Base-by-base conservation (phyloP, 1,140 invertebrate species). In the Ceratina calcarata region DNA sequence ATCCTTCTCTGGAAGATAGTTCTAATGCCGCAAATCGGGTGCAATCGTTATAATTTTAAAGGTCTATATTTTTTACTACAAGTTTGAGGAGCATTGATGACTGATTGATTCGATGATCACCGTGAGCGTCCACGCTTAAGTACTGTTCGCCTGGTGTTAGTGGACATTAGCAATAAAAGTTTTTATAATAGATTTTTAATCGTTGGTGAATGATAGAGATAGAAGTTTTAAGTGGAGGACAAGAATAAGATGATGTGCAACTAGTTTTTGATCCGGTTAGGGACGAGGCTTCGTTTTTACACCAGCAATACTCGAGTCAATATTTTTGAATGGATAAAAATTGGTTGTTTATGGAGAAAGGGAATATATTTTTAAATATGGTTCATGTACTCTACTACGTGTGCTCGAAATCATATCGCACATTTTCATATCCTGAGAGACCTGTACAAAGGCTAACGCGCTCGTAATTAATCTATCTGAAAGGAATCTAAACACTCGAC, bases 311-410 rank as follows among this genome's bases (percentile, higher is more conserved):
- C 15, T 2, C n/a, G n/a, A 22, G 55, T 71, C 69, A 60, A 61
- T 62, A 61, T 73, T 27, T 61, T 51, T 10, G 13, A 16, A 37
- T 45, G 2, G 37, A 45, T 45, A 45, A 45, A 45, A 45, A 10
- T 10, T 45, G 37, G 7, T 45, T 45, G 6, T 45, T 6, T 0
- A 45, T 45, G 7, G 37, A 45, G 27, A 45, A 10, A 45, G 37
- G 37, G 37, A 45, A 45, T 45, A 32, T 58, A 68, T 67, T 76
- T 76, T 76, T 37, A 27, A 32, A 45, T 10, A 65, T 32, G 22
- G 16, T 57, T 57, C 37, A 70, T 57, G 27, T 66, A 74, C n/a
- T 74, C 3, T n/a, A 67, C 4, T 13, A 22, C 61, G 27, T 32
- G 27, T 20, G 27, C 27, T 69, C 15, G n/a, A 60, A 24, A n/a